Evolutionary conservation across 1,140 invertebrate genomes (phyloP).

Genomic region (Pentalonia nigronervosa): DNA sequence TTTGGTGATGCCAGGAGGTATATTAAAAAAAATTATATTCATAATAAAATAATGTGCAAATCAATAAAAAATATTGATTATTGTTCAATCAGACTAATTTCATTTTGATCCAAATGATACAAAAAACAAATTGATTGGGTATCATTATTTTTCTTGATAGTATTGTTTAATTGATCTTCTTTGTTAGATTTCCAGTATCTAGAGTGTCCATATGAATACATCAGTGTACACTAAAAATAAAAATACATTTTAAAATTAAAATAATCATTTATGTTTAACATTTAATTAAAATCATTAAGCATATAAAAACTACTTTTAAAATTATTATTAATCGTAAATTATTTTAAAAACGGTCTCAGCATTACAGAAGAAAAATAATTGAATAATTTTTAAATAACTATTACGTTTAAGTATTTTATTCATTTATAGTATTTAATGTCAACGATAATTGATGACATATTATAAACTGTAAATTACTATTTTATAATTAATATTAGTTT

Average conservation of each 20-base stretch:
- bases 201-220: slow-evolving; percentile 3
- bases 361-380: no score
- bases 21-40: slow-evolving; percentile 46
- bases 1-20: slow-evolving; percentile 3
- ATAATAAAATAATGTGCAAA: slow-evolving; percentile 54
- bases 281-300: background rate
- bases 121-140: background rate
- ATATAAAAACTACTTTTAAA: background rate
- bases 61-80: slow-evolving; percentile 49
- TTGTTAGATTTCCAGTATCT: slow-evolving; percentile 41
- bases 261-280: background rate
- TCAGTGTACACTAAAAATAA: slow-evolving; percentile 39
- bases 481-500: no score
- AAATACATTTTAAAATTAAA: background rate
- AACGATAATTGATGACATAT: no score
- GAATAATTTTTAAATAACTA: no score
- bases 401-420: no score
- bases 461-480: no score
- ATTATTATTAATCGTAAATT: background rate
- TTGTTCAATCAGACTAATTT: slow-evolving; percentile 51
- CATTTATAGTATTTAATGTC: no score
- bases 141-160: slow-evolving; percentile 29
- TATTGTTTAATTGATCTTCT: slow-evolving; percentile 46
- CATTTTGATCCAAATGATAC: slow-evolving; percentile 42
- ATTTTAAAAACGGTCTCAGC: background rate